A percentile compares a stretch with the other conserved stretches of the same genome.
Evolutionary conservation across 2,797 vertebrate genomes (phyloP).

Genomic region (Pogoniulus pusillus): DNA sequence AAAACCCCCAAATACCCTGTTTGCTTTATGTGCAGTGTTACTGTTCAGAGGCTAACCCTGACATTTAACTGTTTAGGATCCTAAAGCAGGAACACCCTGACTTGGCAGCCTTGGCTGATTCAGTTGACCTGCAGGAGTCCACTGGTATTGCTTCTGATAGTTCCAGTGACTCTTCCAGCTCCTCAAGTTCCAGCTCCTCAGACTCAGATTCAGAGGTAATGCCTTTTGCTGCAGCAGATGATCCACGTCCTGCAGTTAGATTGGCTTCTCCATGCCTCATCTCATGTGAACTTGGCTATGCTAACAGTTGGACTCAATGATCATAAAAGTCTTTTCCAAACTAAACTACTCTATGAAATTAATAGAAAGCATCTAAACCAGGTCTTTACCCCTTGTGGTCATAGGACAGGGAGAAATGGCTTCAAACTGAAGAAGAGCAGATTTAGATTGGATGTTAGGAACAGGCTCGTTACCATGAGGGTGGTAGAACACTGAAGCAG

Average conservation of each 20-base stretch:
- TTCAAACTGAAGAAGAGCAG: no score
- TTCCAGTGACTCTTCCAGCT: conserved; percentile 95
- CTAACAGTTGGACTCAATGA: background rate
- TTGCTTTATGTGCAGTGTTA: background rate
- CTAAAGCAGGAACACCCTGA: conserved; percentile 94
- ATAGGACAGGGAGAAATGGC: no score
- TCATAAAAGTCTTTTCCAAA: background rate
- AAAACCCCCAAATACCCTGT: background rate
- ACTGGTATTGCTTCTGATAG: conserved; percentile 97
- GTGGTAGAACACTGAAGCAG: no score
- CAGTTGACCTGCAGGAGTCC: conserved; percentile 95
- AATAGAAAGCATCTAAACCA: background rate
- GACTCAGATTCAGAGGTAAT: conserved; percentile 91
- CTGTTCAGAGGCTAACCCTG: background rate
- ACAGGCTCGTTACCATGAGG: no score
- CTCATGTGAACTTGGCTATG: background rate
- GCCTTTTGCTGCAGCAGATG: background rate
- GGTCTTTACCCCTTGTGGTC: no score
- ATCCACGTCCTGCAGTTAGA: background rate
- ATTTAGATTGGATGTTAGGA: no score
- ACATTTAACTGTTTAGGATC: conserved; percentile 75
- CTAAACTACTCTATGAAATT: background rate
- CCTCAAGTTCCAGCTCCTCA: conserved; percentile 92
- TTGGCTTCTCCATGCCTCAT: background rate
- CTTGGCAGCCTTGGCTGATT: conserved; percentile 89